phyloP scores from a whole-genome alignment of 2,888 invertebrate genomes.

The Netelia virgata region DNA sequence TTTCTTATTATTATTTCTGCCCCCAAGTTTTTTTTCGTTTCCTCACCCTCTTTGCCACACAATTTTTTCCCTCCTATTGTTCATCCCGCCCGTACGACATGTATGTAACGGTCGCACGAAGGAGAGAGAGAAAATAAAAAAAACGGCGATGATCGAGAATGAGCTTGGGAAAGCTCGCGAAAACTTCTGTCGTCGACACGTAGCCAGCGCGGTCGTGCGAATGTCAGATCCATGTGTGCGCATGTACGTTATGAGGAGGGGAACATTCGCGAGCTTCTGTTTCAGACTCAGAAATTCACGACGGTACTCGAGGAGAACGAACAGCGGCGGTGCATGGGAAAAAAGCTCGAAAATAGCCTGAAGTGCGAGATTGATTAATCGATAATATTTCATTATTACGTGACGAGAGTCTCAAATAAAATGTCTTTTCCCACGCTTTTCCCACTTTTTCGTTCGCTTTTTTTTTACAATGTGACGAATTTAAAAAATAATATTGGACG shows the following conservation, averaged over 20 bases:
- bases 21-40: not conserved
- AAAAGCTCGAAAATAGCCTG: constrained; percentile 5
- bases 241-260: not conserved
- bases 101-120: constrained; percentile 30
- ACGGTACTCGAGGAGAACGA: constrained; percentile 9
- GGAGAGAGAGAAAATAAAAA: constrained; percentile 1
- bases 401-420: not conserved
- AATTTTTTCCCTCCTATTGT: constrained; percentile 15
- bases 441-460: not conserved
- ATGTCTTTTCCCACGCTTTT: not conserved
- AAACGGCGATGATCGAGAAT: constrained; percentile 59
- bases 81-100: constrained; percentile 21
- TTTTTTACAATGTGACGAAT: not conserved
- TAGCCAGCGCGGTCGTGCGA: constrained; percentile 21
- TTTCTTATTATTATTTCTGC: constrained; percentile 45
- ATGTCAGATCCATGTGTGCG: constrained; percentile 44
- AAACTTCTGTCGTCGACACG: constrained; percentile 53
- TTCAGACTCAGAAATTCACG: constrained; percentile 48
- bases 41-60: not conserved
- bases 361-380: constrained; percentile 29
- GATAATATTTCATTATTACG: constrained; percentile 8
- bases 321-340: not conserved
- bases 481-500: not conserved
- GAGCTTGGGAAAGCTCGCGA: constrained; percentile 41
- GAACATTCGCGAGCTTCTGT: constrained; percentile 9